These are phyloP conservation scores for Phymanthus crucifer DNA, from an alignment of 92 coral and sea anemone genomes.

Conservation along the genomic window DNA sequence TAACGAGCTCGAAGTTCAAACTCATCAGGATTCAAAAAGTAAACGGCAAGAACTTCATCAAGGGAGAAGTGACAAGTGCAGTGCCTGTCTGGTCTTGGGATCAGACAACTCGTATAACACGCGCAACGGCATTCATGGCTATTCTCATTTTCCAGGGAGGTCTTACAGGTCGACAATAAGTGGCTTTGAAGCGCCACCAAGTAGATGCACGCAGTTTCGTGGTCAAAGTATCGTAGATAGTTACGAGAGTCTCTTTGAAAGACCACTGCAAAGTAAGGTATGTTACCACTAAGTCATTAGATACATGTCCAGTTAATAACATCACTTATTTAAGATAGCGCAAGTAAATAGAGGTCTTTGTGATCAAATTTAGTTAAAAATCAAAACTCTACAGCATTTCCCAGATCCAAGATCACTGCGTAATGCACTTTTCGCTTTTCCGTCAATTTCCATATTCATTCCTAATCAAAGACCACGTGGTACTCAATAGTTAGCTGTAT, in stretches of 20 bases:
- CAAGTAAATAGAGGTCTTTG: neutral
- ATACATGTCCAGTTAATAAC: neutral
- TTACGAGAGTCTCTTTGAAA: neutral
- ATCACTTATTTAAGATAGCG: neutral
- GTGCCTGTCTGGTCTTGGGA: neutral
- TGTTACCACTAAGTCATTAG: neutral
- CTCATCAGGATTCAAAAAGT: neutral
- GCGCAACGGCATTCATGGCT: constrained; percentile 5
- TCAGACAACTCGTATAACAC: neutral
- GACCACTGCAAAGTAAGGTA: neutral
- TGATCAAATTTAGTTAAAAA: neutral
- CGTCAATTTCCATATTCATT: too few relatives aligned
- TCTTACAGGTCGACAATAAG: neutral
- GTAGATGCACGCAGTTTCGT: constrained; percentile 10
- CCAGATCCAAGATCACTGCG: too few relatives aligned
- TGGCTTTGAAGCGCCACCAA: constrained; percentile 9
- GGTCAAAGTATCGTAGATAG: neutral
- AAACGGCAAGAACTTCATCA: neutral
- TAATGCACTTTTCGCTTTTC: too few relatives aligned
- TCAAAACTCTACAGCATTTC: too few relatives aligned
- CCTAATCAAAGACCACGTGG: neutral
- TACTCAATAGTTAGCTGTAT: neutral
- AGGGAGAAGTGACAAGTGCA: neutral
- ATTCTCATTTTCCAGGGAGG: neutral
- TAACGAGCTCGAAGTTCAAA: neutral